Evolutionary conservation across 2,797 vertebrate species (phyloP), one percentile per base, ranked within the genome.

Genomic region (Platyrinchus mystaceus): DNA sequence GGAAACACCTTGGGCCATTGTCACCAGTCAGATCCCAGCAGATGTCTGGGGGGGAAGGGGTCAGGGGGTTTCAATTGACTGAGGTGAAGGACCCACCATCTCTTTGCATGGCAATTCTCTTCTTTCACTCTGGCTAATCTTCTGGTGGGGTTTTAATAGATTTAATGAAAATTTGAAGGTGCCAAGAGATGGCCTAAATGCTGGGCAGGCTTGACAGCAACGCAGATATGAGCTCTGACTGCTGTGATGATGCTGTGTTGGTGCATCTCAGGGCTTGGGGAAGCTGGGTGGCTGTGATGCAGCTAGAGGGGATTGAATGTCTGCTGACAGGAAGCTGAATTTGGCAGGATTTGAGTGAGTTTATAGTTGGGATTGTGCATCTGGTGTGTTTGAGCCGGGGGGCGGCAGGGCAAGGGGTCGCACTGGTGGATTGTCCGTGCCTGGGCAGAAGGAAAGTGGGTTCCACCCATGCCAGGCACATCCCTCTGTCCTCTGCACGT

Each of bases 401-500:
- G 12, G 4, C 2, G 0, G 50, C n/a, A 47, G 24, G 30, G 27
- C 37, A 14, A 7, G 15, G 49, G 23, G 5, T 22, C 0, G 0
- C 12, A 16, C 18, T 3, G 11, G 16, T 32, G 67, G 63, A 7
- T 15, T 69, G 77, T 70, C 28, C 14, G 26, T 47, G 76, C 52
- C 66, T 4, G 1, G 41, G 41, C 18, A 37, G 71, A 36, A 28
- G 9, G 49, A 67, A 83, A 37, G 53, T 50, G 74, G 52, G 39
- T 32, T 34, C 44, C 23, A 13, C 21, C n/a, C 10, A 1, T 16
- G 18, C 44, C 43, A 12, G 0, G 9, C 3, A 0, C 34, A 18
- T 24, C 53, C 30, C 68, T 75, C 39, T 7, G 14, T 28, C 26
- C 58, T 70, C 66, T 20, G 50, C 62, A 78, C 2, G 11, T 6